Base-by-base conservation (phyloP, 1,140 invertebrate species). In the Achatina immaculata region DNA sequence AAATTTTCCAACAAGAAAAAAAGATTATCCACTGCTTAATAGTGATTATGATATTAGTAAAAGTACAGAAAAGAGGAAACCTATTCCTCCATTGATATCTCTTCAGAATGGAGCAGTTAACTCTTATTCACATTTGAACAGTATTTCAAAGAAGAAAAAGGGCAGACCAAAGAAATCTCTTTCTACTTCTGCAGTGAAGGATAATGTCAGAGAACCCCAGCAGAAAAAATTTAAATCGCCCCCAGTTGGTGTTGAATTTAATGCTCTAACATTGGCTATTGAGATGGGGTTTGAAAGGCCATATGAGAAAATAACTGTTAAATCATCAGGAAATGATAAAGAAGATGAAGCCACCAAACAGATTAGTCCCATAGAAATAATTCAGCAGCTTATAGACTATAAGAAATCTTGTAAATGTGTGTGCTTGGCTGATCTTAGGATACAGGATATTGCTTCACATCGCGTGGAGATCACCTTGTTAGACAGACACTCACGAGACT, bases 361-460 rank as follows among this genome's bases (percentile, higher is more conserved):
- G 6, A 36, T 74, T 9, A 74, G 42, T n/a, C 72, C 72, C 28
- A 24, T 74, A 28, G 72, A 74, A 51, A 74, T 51, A 51, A 74
- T 74, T 38, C 72, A 74, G 36, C 72, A 74, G 48, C 24, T 74
- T 31, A 38, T 74, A 36, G 69, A 74, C n/a, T 74, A 74, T 34
- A 28, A 36, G 19, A 74, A 74, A 51, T 74, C 72, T 6, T 34
- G 72, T 36, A 55, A 55, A n/a, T 74, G 72, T 21, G 6, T n/a
- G 16, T 74, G 72, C 28, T 36, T 74, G 31, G 24, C 40, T 51
- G 45, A 45, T 34, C 45, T 74, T 48, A 48, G 14, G 28, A 51
- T 74, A 51, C 72, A 51, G 11, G 72, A 74, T 36, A 55, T 74
- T 34, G 72, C 72, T 24, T 38, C 72, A 7, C 72, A 74, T 74